These are phyloP conservation scores for Brachymystax lenok DNA, from an alignment of 2,797 vertebrate genomes.

Conservation along the genomic window DNA sequence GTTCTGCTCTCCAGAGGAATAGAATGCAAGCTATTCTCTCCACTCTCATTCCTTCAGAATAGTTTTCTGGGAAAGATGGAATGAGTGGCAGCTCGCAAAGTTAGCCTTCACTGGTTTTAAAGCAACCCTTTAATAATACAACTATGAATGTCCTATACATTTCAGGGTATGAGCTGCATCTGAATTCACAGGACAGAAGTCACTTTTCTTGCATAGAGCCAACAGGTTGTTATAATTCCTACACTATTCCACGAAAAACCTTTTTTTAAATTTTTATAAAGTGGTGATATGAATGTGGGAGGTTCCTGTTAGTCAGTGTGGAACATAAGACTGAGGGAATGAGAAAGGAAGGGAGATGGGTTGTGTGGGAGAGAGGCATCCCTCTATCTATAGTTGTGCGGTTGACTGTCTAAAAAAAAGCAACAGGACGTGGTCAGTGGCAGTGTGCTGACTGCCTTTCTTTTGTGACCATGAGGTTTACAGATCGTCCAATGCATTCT, in stretches of 20 bases:
- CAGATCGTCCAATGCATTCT: conserved; percentile 53
- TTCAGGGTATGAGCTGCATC: conserved; percentile 54
- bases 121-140: conserved; percentile 63
- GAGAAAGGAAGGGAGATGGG: conserved; percentile 37
- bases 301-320: conserved; percentile 28
- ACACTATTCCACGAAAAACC: conserved; percentile 22
- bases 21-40: background rate
- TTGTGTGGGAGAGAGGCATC: conserved; percentile 57
- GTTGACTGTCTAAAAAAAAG: conserved; percentile 75
- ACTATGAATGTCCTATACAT: conserved; percentile 59
- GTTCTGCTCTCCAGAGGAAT: background rate
- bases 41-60: conserved; percentile 37
- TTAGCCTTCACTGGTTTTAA: conserved; percentile 45
- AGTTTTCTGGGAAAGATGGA: conserved; percentile 49
- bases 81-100: conserved; percentile 54
- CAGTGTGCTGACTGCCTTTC: conserved; percentile 53
- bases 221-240: conserved; percentile 36
- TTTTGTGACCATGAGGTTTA: conserved; percentile 47
- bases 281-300: conserved; percentile 25
- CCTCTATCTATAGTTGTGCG: conserved; percentile 77
- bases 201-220: conserved; percentile 32
- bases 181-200: conserved; percentile 48
- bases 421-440: conserved; percentile 65
- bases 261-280: background rate
- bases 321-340: conserved; percentile 29